phyloP scores from a whole-genome alignment of 2,888 invertebrate species.

The Sinhomidia bicolor region DNA sequence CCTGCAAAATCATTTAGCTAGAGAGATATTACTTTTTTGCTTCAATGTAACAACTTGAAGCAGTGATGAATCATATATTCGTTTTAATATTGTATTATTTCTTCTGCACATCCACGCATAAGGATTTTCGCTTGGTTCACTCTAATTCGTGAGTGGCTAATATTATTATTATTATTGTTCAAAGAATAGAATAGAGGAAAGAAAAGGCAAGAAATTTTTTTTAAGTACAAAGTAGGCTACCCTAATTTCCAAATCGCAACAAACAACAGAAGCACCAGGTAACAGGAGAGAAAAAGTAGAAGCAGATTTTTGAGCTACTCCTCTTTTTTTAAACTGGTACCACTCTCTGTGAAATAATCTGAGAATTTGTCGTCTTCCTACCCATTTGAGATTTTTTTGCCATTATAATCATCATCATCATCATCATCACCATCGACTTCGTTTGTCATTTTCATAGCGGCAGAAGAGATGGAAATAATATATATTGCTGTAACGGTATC shows the following conservation, averaged over 20 bases:
- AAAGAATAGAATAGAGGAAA: slow-evolving; percentile 25
- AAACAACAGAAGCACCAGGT: slow-evolving; percentile 43
- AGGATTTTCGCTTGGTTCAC: slow-evolving; percentile 48
- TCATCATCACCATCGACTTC: too few relatives aligned
- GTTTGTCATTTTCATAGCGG: slow-evolving; percentile 51
- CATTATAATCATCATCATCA: slow-evolving; percentile 9
- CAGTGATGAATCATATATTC: slow-evolving; percentile 2
- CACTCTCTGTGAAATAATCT: slow-evolving; percentile 44
- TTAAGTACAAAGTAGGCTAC: slow-evolving; percentile 68
- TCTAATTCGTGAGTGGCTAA: slow-evolving; percentile 63
- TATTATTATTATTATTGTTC: slow-evolving; percentile 52
- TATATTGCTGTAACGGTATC: slow-evolving; percentile 72
- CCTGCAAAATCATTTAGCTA: slow-evolving; percentile 34
- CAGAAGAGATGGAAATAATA: slow-evolving; percentile 67
- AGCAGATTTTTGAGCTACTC: slow-evolving; percentile 6
- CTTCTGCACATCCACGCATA: too few relatives aligned
- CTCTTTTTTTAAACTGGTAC: slow-evolving; percentile 5
- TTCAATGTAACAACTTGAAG: slow-evolving; percentile 32
- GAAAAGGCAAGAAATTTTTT: slow-evolving; percentile 27
- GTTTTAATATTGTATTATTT: too few relatives aligned
- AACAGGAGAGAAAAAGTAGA: slow-evolving; percentile 36
- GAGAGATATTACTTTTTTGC: neutral
- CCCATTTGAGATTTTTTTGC: slow-evolving; percentile 41
- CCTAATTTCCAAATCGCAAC: slow-evolving; percentile 66
- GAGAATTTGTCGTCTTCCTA: slow-evolving; percentile 45